Evolutionary conservation across 1,140 invertebrate species (phyloP).

Genomic region (Dreissena rostriformis): DNA sequence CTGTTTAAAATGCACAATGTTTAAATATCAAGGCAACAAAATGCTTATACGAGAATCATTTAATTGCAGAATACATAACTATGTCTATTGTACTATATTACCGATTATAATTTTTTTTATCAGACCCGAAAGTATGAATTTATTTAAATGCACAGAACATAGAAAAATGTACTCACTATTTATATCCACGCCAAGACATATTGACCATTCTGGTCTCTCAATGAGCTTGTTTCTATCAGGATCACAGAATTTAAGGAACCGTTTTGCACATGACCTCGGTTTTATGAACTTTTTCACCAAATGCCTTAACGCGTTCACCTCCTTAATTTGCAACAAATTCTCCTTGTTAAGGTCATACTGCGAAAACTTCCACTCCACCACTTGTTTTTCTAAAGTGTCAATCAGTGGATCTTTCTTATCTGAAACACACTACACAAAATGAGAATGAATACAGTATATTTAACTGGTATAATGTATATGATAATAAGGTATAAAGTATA

Average conservation of each 20-base stretch:
- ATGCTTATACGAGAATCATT: too few relatives aligned
- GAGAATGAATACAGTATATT: too few relatives aligned
- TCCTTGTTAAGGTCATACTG: constrained; percentile 90
- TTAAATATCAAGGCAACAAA: too few relatives aligned
- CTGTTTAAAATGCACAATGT: too few relatives aligned
- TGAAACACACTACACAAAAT: constrained; percentile 3
- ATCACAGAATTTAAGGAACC: constrained; percentile 94
- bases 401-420: constrained; percentile 31
- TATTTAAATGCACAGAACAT: not conserved
- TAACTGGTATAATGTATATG: too few relatives aligned
- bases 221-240: constrained; percentile 90
- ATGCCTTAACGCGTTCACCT: constrained; percentile 90
- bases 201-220: constrained; percentile 90
- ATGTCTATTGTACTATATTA: too few relatives aligned
- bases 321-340: constrained; percentile 87
- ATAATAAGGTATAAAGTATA: too few relatives aligned
- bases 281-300: constrained; percentile 93
- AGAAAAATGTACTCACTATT: constrained; percentile 69
- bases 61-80: too few relatives aligned
- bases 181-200: constrained; percentile 88
- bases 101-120: not conserved
- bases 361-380: constrained; percentile 93
- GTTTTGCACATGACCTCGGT: constrained; percentile 92
- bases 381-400: constrained; percentile 60
- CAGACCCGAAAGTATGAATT: not conserved